phyloP scores from a whole-genome alignment of 2,888 invertebrate species.

The Rhyacophila evoluta region DNA sequence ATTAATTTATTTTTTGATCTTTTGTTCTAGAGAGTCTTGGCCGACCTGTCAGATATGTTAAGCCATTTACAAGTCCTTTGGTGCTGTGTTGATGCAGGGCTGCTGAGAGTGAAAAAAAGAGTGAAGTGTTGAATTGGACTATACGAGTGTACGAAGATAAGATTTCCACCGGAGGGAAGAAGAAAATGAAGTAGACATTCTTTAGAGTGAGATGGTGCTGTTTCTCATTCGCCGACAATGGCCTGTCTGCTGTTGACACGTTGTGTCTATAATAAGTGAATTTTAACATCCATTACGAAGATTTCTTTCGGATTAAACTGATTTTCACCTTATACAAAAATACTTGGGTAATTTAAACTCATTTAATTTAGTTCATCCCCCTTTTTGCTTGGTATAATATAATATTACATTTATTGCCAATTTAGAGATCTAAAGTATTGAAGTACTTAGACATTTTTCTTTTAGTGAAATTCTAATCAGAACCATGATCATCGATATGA shows the following conservation, averaged over 20 bases:
- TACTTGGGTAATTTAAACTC: no score
- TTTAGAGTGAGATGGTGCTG: not conserved
- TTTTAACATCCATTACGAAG: not conserved
- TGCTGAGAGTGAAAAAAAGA: not conserved
- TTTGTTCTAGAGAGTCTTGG: constrained; percentile 34
- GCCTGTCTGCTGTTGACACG: not conserved
- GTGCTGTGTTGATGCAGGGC: constrained; percentile 16
- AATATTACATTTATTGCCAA: no score
- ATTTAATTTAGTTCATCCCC: no score
- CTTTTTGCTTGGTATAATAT: no score
- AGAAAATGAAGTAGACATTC: not conserved
- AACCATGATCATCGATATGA: no score
- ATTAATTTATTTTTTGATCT: not conserved
- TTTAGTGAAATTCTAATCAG: no score
- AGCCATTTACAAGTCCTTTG: constrained; percentile 16
- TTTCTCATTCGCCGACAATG: not conserved
- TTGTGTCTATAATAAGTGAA: not conserved
- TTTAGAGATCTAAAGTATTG: no score
- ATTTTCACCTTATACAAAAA: not conserved
- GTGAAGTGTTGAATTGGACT: not conserved
- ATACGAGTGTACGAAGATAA: not conserved
- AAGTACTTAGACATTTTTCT: no score
- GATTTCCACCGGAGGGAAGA: not conserved
- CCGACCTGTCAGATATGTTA: constrained; percentile 33
- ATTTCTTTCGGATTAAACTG: not conserved